Evolutionary conservation across 1,140 invertebrate species (phyloP).

Genomic region (Odontomachus brunneus): DNA sequence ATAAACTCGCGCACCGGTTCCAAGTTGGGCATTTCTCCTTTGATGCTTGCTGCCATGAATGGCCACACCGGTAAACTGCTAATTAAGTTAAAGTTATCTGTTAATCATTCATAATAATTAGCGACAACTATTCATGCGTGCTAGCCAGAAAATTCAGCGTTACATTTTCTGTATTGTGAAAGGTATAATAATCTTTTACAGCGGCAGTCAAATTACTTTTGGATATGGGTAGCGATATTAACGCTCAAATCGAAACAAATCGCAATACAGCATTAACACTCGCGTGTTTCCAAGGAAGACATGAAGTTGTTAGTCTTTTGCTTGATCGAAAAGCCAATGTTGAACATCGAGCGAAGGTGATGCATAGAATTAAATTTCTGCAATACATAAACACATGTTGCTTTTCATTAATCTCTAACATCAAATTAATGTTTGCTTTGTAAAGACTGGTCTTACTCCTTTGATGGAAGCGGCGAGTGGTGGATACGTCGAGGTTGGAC

Average conservation of each 20-base stretch:
- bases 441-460: conserved; percentile 97
- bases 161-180: neutral
- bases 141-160: neutral
- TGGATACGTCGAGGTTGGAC: conserved; percentile 99
- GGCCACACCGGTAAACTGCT: conserved; percentile 92
- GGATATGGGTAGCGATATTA: conserved; percentile 99
- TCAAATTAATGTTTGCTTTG: conserved; percentile 13
- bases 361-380: neutral
- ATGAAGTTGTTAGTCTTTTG: conserved; percentile 98
- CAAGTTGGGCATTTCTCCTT: conserved; percentile 98
- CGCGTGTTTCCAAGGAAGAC: conserved; percentile 99
- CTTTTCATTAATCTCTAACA: neutral
- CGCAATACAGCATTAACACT: conserved; percentile 99
- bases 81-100: conserved; percentile 6
- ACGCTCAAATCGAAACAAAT: conserved; percentile 99
- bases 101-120: neutral
- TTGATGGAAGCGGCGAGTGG: conserved; percentile 99
- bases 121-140: neutral
- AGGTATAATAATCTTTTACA: conserved; percentile 70
- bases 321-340: conserved; percentile 99
- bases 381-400: neutral
- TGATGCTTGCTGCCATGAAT: conserved; percentile 99
- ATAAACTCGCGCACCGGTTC: conserved; percentile 99
- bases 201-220: conserved; percentile 95
- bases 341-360: conserved; percentile 98